Evolutionary conservation across 2,888 invertebrate genomes (phyloP).

Genomic region (Acleris laterana): DNA sequence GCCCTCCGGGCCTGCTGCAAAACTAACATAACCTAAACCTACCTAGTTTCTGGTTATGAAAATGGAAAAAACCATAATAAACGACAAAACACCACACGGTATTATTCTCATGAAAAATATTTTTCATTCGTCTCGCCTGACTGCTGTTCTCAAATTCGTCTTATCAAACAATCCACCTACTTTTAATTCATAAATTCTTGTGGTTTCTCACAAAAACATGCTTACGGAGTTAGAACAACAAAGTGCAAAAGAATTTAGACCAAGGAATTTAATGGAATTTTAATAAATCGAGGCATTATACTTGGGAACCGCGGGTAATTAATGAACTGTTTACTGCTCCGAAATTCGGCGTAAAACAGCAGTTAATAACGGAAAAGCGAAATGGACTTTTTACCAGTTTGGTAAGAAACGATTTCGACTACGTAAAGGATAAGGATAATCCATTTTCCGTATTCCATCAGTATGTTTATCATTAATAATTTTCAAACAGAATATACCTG

Average conservation of each 20-base stretch:
- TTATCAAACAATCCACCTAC: conserved; percentile 16
- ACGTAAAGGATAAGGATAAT: too few relatives aligned
- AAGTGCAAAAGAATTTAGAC: conserved; percentile 11
- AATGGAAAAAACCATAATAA: background rate
- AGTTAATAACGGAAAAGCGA: background rate
- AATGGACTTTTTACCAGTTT: background rate
- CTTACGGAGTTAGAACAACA: conserved; percentile 20
- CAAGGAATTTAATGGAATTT: conserved; percentile 14
- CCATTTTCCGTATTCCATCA: too few relatives aligned
- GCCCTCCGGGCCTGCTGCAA: too few relatives aligned
- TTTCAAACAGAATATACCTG: too few relatives aligned
- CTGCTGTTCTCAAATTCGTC: conserved; percentile 8
- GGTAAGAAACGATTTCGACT: too few relatives aligned
- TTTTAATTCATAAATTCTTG: conserved; percentile 21
- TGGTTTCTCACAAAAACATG: conserved; percentile 20
- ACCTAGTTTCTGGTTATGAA: too few relatives aligned
- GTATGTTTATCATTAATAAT: too few relatives aligned
- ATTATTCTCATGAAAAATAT: background rate
- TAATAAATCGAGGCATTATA: conserved; percentile 24
- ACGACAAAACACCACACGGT: background rate
- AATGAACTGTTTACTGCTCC: conserved; percentile 4
- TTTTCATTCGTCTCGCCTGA: conserved; percentile 3
- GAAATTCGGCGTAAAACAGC: background rate
- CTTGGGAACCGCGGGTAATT: conserved; percentile 8
- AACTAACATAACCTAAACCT: too few relatives aligned